Evolutionary conservation across 2,113 vertebrate genomes (phyloP), one percentile per base, ranked within the genome.

Genomic region (Dicentrarchus labrax): DNA sequence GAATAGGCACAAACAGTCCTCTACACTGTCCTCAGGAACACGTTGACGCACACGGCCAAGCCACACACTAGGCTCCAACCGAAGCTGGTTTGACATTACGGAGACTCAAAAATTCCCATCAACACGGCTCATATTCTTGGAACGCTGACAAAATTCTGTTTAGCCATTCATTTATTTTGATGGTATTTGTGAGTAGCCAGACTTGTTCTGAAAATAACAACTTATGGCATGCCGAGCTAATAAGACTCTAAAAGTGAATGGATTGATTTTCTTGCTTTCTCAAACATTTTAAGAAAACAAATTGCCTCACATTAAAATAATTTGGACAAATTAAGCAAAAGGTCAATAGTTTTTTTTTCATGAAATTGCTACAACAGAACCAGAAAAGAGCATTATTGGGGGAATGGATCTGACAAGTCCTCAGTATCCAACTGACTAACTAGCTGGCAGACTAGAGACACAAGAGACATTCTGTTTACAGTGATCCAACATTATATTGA

Each of bases 401-500:
- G 54, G 39, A 76, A 66, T 11, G 41, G 45, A 82, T 80, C 69
- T 73, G 71, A 68, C 30, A 72, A 57, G 54, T 76, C 70, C 48
- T 80, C 57, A 59, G 17, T 21, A 50, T 87, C 74, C 80, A 71
- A 78, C 76, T 67, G 82, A 71, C 70, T 73, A 77, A 77, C 69
- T 75, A 62, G 70, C 84, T 89, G 91, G 85, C 86, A 82, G 76
- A 62, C 21, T 4, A 21, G 17, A 70, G 69, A 70, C 80, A 73
- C 19, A 3, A 43, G 84, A 88, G 90, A 87, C 72, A 45, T 47
- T 72, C 64, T 85, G 84, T 87, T 87, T 75, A 64, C 82, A 56
- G 45, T 69, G 66, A 87, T 87, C 81, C 88, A 80, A 72, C 72
- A 62, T 65, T 54, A 62, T 78, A 83, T 70, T 87, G 80, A 88